A percentile compares a stretch with the other conserved stretches of the same genome.
Conservation (phyloP, 2,888 invertebrate species). For the Drosophila kambysellisi region DNA sequence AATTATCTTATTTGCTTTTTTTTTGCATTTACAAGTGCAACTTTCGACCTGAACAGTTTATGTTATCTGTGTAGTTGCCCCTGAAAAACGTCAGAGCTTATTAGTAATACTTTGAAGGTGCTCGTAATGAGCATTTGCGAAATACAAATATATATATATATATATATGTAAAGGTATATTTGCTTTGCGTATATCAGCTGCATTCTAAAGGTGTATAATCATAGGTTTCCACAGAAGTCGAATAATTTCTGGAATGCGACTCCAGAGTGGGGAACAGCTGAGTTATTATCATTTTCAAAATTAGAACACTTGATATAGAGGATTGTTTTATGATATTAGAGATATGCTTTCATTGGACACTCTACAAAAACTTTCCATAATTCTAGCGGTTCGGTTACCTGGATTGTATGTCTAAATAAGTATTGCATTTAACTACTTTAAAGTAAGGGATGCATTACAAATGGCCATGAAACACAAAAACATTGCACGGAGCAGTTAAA, state of each 20-base stretch:
- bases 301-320: not conserved
- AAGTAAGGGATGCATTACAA: slow-evolving; percentile 46
- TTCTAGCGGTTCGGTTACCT: slow-evolving; percentile 2
- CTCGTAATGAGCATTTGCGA: not conserved
- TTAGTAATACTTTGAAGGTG: not conserved
- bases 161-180: not conserved
- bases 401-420: slow-evolving; percentile 52
- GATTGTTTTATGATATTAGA: not conserved
- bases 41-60: slow-evolving; percentile 31
- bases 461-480: slow-evolving; percentile 3
- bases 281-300: not conserved
- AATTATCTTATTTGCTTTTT: slow-evolving; percentile 18
- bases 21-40: slow-evolving; percentile 31
- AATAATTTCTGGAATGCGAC: not conserved
- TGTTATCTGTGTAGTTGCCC: slow-evolving; percentile 10
- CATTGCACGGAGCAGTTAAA: slow-evolving; percentile 7
- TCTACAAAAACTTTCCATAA: slow-evolving; percentile 44
- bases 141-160: not conserved
- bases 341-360: not conserved
- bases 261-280: slow-evolving; percentile 1
- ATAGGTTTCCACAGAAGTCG: slow-evolving; percentile 4
- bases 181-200: slow-evolving; percentile 16
- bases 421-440: slow-evolving; percentile 16
- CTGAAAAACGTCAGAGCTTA: slow-evolving; percentile 1
- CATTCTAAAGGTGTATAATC: not conserved